A percentile compares a stretch with the other conserved stretches of the same genome.
Conservation (phyloP, 2,888 invertebrate species). For the Lochmaea capreae region DNA sequence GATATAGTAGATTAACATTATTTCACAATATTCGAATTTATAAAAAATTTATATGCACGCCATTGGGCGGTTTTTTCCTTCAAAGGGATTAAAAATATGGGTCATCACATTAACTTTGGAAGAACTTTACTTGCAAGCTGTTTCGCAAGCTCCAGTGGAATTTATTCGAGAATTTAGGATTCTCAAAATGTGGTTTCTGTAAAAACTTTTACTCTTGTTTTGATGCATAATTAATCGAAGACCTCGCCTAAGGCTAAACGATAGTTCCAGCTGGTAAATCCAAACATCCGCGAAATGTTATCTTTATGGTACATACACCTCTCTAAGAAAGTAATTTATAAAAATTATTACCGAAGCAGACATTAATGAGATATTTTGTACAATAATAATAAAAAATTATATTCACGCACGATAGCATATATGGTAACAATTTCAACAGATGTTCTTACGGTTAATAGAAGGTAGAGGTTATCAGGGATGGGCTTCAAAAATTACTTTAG, state of each 20-base stretch:
- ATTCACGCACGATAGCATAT: conserved; percentile 23
- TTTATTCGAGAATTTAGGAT: no score
- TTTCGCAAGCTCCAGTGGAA: no score
- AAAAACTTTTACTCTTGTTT: no score
- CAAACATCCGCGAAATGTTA: conserved; percentile 29
- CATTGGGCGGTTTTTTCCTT: no score
- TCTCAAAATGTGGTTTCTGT: no score
- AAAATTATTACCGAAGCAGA: conserved; percentile 13
- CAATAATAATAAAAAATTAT: conserved; percentile 17
- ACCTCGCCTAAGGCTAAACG: neutral
- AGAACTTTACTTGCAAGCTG: no score
- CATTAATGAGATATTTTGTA: conserved; percentile 29
- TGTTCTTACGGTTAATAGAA: conserved; percentile 3
- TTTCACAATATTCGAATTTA: no score
- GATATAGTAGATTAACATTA: no score
- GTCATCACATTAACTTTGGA: no score
- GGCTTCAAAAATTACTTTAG: no score
- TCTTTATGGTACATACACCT: conserved; percentile 27
- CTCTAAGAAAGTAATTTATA: conserved; percentile 24
- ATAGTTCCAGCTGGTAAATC: conserved; percentile 14
- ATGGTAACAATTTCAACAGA: conserved; percentile 25
- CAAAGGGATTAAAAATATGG: no score
- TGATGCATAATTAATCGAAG: neutral
- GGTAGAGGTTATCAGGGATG: neutral
- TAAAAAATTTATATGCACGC: no score